phyloP scores from a whole-genome alignment of 2,113 vertebrate genomes.

The Micromys minutus region DNA sequence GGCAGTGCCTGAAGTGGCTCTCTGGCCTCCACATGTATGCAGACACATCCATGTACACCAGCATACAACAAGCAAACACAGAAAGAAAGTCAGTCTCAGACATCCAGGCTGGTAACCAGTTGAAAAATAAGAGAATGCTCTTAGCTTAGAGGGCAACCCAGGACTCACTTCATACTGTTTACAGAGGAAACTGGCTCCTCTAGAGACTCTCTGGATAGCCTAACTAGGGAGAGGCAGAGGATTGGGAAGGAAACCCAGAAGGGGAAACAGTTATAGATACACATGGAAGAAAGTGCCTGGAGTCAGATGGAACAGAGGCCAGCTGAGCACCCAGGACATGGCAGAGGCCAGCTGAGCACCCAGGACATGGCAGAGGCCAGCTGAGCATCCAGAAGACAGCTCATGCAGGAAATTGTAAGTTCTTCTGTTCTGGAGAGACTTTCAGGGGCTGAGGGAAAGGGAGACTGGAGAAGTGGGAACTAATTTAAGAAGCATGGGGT shows the following conservation, averaged over 20 bases:
- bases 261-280: neutral
- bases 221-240: neutral
- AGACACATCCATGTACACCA: too few relatives aligned
- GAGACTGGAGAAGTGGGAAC: neutral
- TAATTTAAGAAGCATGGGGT: neutral
- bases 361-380: too few relatives aligned
- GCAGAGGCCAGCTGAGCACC: neutral
- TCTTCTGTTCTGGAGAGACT: neutral
- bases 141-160: neutral
- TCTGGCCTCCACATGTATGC: neutral
- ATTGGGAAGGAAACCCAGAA: neutral
- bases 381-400: neutral
- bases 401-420: neutral
- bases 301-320: neutral
- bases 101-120: neutral
- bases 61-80: neutral
- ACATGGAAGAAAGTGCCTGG: neutral
- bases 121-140: neutral
- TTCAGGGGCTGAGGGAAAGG: neutral
- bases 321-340: neutral
- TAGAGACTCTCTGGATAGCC: neutral
- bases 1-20: neutral
- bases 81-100: neutral
- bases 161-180: neutral
- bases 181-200: neutral